These are phyloP conservation scores for Cuculus canorus DNA, from an alignment of 2,797 vertebrate genomes.

Conservation along the genomic window DNA sequence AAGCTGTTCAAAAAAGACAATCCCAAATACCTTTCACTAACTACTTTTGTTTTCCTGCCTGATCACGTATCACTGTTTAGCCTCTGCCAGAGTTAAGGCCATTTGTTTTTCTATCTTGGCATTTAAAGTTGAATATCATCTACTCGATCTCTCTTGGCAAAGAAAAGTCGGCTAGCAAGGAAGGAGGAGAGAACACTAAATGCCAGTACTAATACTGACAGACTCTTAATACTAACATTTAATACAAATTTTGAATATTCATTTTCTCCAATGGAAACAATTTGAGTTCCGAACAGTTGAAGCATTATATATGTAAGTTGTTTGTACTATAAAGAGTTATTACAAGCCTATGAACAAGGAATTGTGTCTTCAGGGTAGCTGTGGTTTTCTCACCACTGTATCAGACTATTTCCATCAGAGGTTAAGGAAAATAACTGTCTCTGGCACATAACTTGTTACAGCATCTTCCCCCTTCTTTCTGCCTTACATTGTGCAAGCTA, in stretches of 20 bases:
- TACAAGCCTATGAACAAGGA: not conserved
- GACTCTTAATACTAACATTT: rapidly evolving
- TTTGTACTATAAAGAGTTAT: not conserved
- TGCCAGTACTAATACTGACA: not conserved
- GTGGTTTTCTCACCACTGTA: not conserved
- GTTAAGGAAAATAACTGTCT: not conserved
- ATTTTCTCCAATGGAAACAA: not conserved
- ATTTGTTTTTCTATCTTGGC: not conserved
- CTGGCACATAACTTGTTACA: not conserved
- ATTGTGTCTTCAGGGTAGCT: rapidly evolving
- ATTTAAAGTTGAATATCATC: not conserved
- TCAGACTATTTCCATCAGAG: not conserved
- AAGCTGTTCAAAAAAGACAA: not conserved
- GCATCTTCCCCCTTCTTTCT: not conserved
- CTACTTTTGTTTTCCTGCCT: not conserved
- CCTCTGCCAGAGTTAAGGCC: not conserved
- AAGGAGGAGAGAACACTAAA: not conserved
- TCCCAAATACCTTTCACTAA: not conserved
- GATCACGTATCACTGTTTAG: not conserved
- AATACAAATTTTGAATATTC: rapidly evolving
- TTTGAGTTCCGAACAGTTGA: not conserved
- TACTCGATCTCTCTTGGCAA: not conserved
- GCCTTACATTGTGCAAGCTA: not conserved
- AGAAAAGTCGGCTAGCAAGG: not conserved
- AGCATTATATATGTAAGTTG: not conserved